Evolutionary conservation across 1,140 invertebrate genomes (phyloP).

Genomic region (Varroa destructor): DNA sequence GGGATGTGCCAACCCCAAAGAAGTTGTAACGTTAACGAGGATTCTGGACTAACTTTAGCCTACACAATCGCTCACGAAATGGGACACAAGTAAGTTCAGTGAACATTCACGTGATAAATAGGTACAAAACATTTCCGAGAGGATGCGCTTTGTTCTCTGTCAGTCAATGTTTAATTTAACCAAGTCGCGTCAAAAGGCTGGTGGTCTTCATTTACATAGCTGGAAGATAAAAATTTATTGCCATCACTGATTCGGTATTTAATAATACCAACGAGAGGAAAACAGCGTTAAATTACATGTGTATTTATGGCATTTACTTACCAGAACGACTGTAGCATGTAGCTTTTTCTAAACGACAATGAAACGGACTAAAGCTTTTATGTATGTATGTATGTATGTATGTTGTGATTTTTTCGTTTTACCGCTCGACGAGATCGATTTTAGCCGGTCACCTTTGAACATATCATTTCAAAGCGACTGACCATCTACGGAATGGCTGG

Average conservation of each 20-base stretch:
- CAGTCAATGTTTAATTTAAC: neutral
- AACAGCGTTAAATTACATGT: no score
- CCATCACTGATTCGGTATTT: no score
- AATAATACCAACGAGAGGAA: no score
- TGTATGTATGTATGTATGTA: no score
- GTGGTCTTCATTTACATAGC: no score
- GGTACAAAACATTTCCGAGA: slow-evolving; percentile 24
- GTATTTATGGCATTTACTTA: no score
- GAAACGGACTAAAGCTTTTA: neutral
- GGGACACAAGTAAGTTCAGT: slow-evolving; percentile 67
- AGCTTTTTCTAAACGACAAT: neutral
- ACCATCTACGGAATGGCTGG: no score
- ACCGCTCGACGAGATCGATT: no score
- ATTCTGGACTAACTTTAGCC: slow-evolving; percentile 74
- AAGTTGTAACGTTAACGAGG: slow-evolving; percentile 78
- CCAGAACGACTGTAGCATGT: neutral
- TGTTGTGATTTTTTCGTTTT: neutral
- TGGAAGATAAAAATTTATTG: no score
- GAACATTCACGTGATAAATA: neutral
- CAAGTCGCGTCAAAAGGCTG: no score
- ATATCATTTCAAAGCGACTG: no score
- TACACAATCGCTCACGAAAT: slow-evolving; percentile 85
- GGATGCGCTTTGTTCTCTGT: neutral
- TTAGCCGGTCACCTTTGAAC: no score
- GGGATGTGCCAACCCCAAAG: slow-evolving; percentile 76